phyloP scores from a whole-genome alignment of 2,888 invertebrate genomes.

The Helleia helle region DNA sequence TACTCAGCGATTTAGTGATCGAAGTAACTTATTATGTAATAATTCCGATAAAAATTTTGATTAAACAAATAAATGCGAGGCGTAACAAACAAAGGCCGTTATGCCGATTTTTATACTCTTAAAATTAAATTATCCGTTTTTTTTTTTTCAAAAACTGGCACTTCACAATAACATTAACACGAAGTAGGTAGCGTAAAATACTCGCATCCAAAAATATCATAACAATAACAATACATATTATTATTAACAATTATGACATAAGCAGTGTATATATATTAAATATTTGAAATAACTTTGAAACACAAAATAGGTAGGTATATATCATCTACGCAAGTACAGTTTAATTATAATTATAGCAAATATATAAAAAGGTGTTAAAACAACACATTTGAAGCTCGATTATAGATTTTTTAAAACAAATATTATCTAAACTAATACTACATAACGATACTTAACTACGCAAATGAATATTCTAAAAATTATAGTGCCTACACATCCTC shows the following conservation, averaged over 20 bases:
- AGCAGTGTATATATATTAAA: constrained; percentile 69
- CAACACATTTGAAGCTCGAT: constrained; percentile 71
- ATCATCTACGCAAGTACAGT: constrained; percentile 37
- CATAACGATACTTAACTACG: constrained; percentile 39
- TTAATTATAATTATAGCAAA: constrained; percentile 53
- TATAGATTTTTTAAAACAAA: constrained; percentile 48
- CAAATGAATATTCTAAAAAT: constrained; percentile 53
- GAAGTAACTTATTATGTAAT: constrained; percentile 54
- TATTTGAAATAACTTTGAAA: constrained; percentile 56
- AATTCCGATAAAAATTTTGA: constrained; percentile 59
- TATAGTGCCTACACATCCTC: constrained; percentile 62
- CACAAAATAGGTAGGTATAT: constrained; percentile 38
- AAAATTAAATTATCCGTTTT: constrained; percentile 21
- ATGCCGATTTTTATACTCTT: constrained; percentile 29
- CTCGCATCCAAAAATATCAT: constrained; percentile 68
- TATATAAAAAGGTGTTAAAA: constrained; percentile 61
- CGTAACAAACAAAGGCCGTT: constrained; percentile 43
- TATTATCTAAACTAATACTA: constrained; percentile 56
- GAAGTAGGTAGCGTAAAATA: constrained; percentile 59
- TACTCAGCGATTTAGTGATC: constrained; percentile 56
- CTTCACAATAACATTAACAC: constrained; percentile 47
- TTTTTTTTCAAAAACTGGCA: constrained; percentile 33
- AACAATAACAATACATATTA: constrained; percentile 65
- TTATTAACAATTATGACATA: constrained; percentile 64
- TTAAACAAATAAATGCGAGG: constrained; percentile 57